phyloP scores from a whole-genome alignment of 2,888 invertebrate genomes.

The Arrhopalites spinosus region DNA sequence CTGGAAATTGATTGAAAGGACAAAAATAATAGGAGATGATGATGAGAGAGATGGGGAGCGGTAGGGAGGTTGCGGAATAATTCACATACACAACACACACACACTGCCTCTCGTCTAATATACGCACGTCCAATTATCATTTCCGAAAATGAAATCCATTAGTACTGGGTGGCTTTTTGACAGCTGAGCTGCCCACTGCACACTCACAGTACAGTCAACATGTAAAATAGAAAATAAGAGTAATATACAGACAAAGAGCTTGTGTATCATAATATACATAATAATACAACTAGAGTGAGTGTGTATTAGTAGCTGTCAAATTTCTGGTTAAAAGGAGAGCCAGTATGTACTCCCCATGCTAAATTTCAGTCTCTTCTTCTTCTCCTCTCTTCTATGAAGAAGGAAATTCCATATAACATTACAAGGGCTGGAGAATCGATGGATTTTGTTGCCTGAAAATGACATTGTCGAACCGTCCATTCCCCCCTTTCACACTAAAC shows the following conservation, averaged over 20 bases:
- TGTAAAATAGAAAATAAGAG: slow-evolving; percentile 16
- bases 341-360: too few species aligned
- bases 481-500: slow-evolving; percentile 19
- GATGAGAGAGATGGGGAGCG: slow-evolving; percentile 27
- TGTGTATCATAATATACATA: too few species aligned
- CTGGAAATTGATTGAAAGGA: slow-evolving; percentile 40
- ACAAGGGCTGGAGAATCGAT: background rate
- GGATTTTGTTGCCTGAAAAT: slow-evolving; percentile 34
- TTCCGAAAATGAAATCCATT: slow-evolving; percentile 46
- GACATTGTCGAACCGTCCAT: slow-evolving; percentile 30
- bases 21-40: slow-evolving; percentile 38
- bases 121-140: slow-evolving; percentile 43
- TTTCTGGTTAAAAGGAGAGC: slow-evolving; percentile 4
- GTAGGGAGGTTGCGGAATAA: slow-evolving; percentile 39
- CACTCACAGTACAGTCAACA: slow-evolving; percentile 13
- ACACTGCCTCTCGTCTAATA: background rate
- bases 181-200: slow-evolving; percentile 50
- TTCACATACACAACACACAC: slow-evolving; percentile 26
- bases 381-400: too few species aligned
- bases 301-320: background rate
- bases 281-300: too few species aligned
- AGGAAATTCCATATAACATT: too few species aligned
- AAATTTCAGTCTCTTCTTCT: too few species aligned
- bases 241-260: too few species aligned
- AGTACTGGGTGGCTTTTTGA: slow-evolving; percentile 43